Evolutionary conservation across 92 coral and sea anemone genomes (phyloP), one percentile per base, ranked within the genome.

Genomic region (Plumapathes pennacea): DNA sequence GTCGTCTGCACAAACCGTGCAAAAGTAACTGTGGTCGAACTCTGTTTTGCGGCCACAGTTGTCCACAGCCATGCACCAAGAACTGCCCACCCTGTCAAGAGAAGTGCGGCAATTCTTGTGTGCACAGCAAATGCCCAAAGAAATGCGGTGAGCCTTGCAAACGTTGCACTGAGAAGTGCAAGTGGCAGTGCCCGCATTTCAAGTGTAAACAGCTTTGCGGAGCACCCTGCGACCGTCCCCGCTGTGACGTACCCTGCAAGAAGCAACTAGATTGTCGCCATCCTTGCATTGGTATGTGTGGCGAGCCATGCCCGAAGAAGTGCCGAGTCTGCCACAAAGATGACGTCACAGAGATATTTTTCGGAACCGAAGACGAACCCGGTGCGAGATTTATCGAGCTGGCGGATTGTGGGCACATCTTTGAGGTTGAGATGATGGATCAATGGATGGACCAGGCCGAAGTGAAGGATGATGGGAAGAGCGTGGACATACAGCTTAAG

Each of bases 231-330:
- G 39, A 92, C 33, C 82, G 98, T 6, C 62, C 19, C 2, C 78
- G 98, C n/a, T 92, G 98, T 33, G 32, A 84, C 57, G 38, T 42
- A 9, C 86, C 84, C 1, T 92, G 98, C 22, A 10, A 5, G 18
- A 67, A 80, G 65, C 60, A 0, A 4, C 65, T 92, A 8, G 38
- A 39, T 18, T 92, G 98, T 47, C 36, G 17, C 13, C 98, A 92
- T 46, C 82, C 68, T 0, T 92, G 98, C 47, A 88, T 88, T 15
- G 98, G 98, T 34, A 71, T 92, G 60, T 92, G 98, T 49, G 98
- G 98, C 32, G 98, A 92, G 41, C 69, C 64, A 25, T 90, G 97
- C 64, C 97, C 97, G 13, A 72, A 70, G 46, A 90, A 90, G 57
- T 91, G 97, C 69, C 81, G 96, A 54, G 78, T 53, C 20, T 91